Evolutionary conservation across 2,797 vertebrate species (phyloP).

Genomic region (Amblyopsis hoosieri): DNA sequence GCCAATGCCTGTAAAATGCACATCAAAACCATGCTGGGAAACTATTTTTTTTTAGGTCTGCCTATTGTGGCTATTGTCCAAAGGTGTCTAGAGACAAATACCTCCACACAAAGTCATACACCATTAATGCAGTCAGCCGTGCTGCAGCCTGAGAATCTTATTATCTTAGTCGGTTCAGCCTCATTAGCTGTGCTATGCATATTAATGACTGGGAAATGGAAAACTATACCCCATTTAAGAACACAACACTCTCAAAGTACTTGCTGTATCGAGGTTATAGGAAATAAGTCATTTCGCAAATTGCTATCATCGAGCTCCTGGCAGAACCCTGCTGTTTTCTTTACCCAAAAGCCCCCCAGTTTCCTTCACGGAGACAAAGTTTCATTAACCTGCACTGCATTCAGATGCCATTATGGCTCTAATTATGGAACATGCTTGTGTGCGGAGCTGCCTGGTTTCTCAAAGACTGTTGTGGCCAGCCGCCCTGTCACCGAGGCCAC

Average conservation of each 20-base stretch:
- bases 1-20: constrained; percentile 52
- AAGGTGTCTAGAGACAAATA: constrained; percentile 71
- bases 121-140: constrained; percentile 73
- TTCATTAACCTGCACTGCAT: constrained; percentile 80
- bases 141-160: constrained; percentile 77
- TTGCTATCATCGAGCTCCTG: constrained; percentile 81
- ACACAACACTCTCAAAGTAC: constrained; percentile 75
- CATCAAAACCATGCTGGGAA: constrained; percentile 48
- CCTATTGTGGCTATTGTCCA: constrained; percentile 58
- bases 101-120: constrained; percentile 73
- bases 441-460: constrained; percentile 67
- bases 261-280: constrained; percentile 68
- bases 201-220: constrained; percentile 82
- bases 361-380: constrained; percentile 74
- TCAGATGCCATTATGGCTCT: constrained; percentile 82
- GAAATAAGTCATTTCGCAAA: constrained; percentile 85
- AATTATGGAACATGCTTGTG: constrained; percentile 79
- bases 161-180: constrained; percentile 83
- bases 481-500: constrained; percentile 68
- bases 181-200: constrained; percentile 83
- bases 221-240: constrained; percentile 79
- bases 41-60: constrained; percentile 48
- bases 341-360: constrained; percentile 78
- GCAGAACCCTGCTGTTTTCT: constrained; percentile 81
- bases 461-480: constrained; percentile 64